A percentile compares a stretch with the other conserved stretches of the same genome.
These are phyloP conservation scores for Margarornis squamiger DNA, from an alignment of 2,797 vertebrate species.

Conservation along the genomic window DNA sequence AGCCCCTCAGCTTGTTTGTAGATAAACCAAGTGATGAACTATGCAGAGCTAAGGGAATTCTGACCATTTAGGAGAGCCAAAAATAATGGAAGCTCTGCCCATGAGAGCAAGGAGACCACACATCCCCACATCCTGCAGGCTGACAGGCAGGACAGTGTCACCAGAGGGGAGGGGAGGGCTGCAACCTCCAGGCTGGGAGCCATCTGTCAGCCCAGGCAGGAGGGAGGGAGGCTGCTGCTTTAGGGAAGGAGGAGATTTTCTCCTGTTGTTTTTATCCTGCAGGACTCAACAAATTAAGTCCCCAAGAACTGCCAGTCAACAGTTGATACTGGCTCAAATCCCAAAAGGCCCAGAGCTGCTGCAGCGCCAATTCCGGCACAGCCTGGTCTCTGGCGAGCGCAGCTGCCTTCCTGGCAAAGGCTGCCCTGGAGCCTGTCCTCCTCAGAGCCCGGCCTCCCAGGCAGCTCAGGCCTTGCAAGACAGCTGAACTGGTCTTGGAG, in stretches of 20 bases:
- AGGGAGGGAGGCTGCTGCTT: background rate
- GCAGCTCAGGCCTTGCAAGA: rapidly evolving
- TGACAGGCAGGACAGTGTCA: slow-evolving; percentile 2
- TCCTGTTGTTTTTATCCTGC: slow-evolving; percentile 12
- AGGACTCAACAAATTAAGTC: slow-evolving; percentile 44
- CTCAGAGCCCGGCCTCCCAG: background rate
- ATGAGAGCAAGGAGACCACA: background rate
- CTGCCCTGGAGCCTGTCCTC: background rate
- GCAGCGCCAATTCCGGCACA: background rate
- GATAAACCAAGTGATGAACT: background rate
- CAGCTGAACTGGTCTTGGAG: background rate
- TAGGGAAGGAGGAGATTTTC: slow-evolving; percentile 27
- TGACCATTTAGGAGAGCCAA: background rate
- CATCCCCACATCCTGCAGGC: background rate
- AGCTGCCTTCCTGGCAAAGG: background rate
- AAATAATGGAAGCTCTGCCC: background rate
- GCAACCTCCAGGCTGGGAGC: slow-evolving; percentile 8
- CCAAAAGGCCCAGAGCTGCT: background rate
- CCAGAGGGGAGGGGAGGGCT: background rate
- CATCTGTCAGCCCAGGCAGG: slow-evolving; percentile 36
- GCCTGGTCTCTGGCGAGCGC: background rate
- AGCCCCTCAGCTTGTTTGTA: background rate
- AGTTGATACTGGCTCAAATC: slow-evolving; percentile 32
- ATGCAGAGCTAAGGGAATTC: background rate
- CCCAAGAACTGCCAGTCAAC: slow-evolving; percentile 42